These are phyloP conservation scores for Euclidia mi DNA, from an alignment of 2,888 invertebrate genomes.

Conservation along the genomic window DNA sequence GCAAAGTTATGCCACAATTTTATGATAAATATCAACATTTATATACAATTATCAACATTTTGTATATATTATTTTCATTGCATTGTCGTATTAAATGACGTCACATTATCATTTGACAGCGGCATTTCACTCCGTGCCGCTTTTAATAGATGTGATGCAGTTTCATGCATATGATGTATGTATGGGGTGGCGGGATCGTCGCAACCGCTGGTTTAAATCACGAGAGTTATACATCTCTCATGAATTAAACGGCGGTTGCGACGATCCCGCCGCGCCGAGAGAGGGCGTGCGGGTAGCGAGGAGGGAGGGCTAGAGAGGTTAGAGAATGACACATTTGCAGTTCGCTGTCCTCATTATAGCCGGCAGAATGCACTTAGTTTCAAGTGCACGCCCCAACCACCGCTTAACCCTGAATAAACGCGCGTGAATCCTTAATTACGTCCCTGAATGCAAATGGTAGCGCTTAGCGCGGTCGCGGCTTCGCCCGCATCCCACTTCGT, in stretches of 20 bases:
- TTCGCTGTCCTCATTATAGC: slow-evolving; percentile 56
- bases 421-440: slow-evolving; percentile 43
- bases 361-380: slow-evolving; percentile 55
- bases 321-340: slow-evolving; percentile 59
- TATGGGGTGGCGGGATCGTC: slow-evolving; percentile 4
- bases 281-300: slow-evolving; percentile 3
- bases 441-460: slow-evolving; percentile 31
- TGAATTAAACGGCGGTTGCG: no score
- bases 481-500: no score
- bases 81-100: background rate
- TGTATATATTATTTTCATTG: background rate
- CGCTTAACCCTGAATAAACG: slow-evolving; percentile 52
- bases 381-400: slow-evolving; percentile 48
- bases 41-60: background rate
- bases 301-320: slow-evolving; percentile 18
- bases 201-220: slow-evolving; percentile 41
- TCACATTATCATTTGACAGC: slow-evolving; percentile 4
- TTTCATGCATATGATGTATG: slow-evolving; percentile 24
- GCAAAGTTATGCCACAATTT: background rate
- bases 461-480: slow-evolving; percentile 11
- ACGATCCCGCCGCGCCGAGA: slow-evolving; percentile 36
- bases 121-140: background rate
- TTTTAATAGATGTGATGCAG: slow-evolving; percentile 21
- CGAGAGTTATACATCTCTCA: slow-evolving; percentile 51
- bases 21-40: slow-evolving; percentile 11